Evolutionary conservation across 2,113 vertebrate genomes (phyloP), one percentile per base, ranked within the genome.

Genomic region (Python bivittatus): DNA sequence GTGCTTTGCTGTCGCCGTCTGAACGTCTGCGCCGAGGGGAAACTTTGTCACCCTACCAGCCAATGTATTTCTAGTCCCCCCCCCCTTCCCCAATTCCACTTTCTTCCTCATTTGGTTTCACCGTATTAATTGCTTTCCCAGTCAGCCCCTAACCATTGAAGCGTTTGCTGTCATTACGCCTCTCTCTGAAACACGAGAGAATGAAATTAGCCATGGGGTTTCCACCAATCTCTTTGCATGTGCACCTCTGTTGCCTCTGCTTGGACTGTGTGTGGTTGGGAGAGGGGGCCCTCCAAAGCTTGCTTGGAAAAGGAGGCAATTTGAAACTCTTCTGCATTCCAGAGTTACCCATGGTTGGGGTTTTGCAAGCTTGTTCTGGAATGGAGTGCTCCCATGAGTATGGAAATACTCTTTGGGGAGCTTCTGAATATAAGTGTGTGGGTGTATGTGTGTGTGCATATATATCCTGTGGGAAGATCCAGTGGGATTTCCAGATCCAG

Each of bases 281-380:
- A 68, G 29, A 33, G 64, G 11, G 64, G 11, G 4, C 4, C 29
- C 20, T 0, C 29, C 64, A 33, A 13, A 6, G 29, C n/a, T 33
- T 12, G 1, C 20, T 38, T 11, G 25, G 23, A 33, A n/a, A 44
- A 25, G 60, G 38, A 11, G 25, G 88, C 0, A 2, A 42, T 54
- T 15, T 12, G 79, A 48, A 48, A 58, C 68, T n/a, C 53, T 56
- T 54, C n/a, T 6, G 10, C 8, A 42, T 72, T 48, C 61, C 60
- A 33, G 8, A 56, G 38, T 17, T 84, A 2, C 11, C 33, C 60
- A 52, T 42, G 52, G 29, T 72, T 86, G 33, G 48, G 93, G 88
- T 8, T 57, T 0, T 0, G 7, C 23, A 0, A 0, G n/a, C 20
- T 10, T 61, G 56, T 42, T 0, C 12, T 44, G 0, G 0, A 33